Evolutionary conservation across 2,797 vertebrate species (phyloP).

Genomic region (Anniella stebbinsi): DNA sequence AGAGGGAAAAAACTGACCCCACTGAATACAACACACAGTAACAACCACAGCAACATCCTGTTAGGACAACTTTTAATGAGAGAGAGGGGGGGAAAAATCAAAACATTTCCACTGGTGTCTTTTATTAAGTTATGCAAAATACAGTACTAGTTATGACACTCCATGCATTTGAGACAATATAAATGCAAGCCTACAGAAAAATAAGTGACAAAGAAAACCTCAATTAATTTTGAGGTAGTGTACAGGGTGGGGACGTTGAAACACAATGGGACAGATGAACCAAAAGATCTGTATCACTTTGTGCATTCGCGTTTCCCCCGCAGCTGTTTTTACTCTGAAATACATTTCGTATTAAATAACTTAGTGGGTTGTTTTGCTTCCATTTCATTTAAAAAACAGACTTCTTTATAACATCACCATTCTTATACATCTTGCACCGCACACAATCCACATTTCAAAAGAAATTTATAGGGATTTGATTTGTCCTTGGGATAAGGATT

Average conservation of each 20-base stretch:
- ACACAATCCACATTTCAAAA: slow-evolving; percentile 56
- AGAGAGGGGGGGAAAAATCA: slow-evolving; percentile 26
- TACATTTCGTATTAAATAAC: slow-evolving; percentile 67
- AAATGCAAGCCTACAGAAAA: slow-evolving; percentile 77
- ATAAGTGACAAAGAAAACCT: slow-evolving; percentile 78
- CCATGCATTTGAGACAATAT: slow-evolving; percentile 82
- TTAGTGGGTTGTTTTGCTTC: slow-evolving; percentile 66
- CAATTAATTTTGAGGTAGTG: slow-evolving; percentile 83
- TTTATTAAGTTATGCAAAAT: slow-evolving; percentile 83
- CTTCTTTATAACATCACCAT: slow-evolving; percentile 58
- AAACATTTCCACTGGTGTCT: slow-evolving; percentile 75
- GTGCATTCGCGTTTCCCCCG: slow-evolving; percentile 45
- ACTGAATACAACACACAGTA: slow-evolving; percentile 13
- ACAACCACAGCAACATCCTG: not conserved
- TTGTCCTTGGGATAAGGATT: slow-evolving; percentile 50
- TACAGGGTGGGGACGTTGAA: slow-evolving; percentile 76
- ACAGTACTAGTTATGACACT: slow-evolving; percentile 78
- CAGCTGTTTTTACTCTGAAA: slow-evolving; percentile 69
- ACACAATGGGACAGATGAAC: slow-evolving; percentile 71
- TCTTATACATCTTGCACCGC: slow-evolving; percentile 59
- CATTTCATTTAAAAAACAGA: slow-evolving; percentile 67
- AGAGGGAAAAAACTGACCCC: not conserved
- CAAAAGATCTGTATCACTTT: slow-evolving; percentile 77
- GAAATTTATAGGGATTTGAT: slow-evolving; percentile 63
- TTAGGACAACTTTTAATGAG: slow-evolving; percentile 33